Evolutionary conservation across 2,888 invertebrate genomes (phyloP), one percentile per base, ranked within the genome.

Genomic region (Acrobasis suavella): DNA sequence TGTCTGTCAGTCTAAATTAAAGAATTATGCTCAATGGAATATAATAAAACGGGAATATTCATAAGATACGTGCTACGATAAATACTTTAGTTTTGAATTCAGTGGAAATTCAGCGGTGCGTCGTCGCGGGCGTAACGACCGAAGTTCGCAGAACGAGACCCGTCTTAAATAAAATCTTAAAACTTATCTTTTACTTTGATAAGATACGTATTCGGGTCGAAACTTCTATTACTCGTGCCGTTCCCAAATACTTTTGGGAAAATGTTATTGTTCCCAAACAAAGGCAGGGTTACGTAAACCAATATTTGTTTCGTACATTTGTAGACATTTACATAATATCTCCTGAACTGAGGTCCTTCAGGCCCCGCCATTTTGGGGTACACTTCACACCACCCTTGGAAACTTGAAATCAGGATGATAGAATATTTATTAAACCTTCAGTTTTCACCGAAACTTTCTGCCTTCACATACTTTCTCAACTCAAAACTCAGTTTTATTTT

Each of bases 131-230:
- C 73, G 79, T 82, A 82, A 90, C 83, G 80, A 76, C 73, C 67
- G 72, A 91, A 89, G 79, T 91, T 87, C 80, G 71, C 70, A 70
- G 76, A 80, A 81, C 75, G 77, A 75, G 78, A 74, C 77, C 77
- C 69, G 71, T 83, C 78, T 77, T 78, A 80, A 85, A 87, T 85
- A 87, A 89, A 89, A 82, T 87, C 83, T 84, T 81, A 78, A 87
- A 89, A 89, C 82, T 89, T 85, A 84, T 86, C 83, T 84, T 81
- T 80, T 80, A 78, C 83, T 80, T 80, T 79, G 84, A 82, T 85
- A 86, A 86, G 79, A 77, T 75, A 75, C 75, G 77, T 80, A 80
- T 82, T 80, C 72, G 72, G 70, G 75, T 69, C 75, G 74, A 72
- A 81, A 79, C 77, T 82, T 79, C 73, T 80, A 78, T 78, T 75